Evolutionary conservation across 2,113 vertebrate genomes (phyloP), one percentile per base, ranked within the genome.

Genomic region (Microcebus griseorufus): DNA sequence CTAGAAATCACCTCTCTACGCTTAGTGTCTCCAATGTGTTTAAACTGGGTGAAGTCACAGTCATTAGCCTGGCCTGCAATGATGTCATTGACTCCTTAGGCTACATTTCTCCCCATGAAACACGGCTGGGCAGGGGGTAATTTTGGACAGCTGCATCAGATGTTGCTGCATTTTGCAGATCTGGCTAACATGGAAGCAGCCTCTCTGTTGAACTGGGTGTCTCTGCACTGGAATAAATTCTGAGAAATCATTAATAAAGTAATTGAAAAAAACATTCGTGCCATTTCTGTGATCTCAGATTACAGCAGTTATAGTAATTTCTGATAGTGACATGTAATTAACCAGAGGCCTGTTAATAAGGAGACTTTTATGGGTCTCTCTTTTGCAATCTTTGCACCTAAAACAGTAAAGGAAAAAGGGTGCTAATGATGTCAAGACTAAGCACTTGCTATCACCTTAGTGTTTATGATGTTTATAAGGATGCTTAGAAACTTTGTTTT

Each of bases 191-290:
- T 81, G 45, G 80, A 82, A 70, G 20, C 14, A 69, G 95, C 53
- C n/a, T 97, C 39, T 84, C 75, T 93, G 22, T 72, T 84, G n/a
- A 87, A 90, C 55, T 73, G 89, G 29, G 22, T 88, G 29, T 76
- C 37, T 91, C 48, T 92, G 17, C 29, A 16, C 17, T 85, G 58
- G 37, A 81, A 91, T 91, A 60, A 90, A 96, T 81, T 90, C 51
- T 88, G 39, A 95, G 81, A 95, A 95, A 94, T 93, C 23, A 94
- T 88, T 93, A 82, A 94, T 65, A 94, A 79, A 81, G 27, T 93
- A 96, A 90, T 96, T 92, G 90, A n/a, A 2, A 58, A 93, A 93
- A 90, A 85, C 69, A 10, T 1, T 81, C 13, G 58, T 79, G 6
- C 67, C 53, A 69, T 94, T 82, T 95, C 67, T 39, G 5, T 85